A percentile compares a stretch with the other conserved stretches of the same genome.
Evolutionary conservation across 2,888 invertebrate species (phyloP).

Genomic region (Tenthredo livida): DNA sequence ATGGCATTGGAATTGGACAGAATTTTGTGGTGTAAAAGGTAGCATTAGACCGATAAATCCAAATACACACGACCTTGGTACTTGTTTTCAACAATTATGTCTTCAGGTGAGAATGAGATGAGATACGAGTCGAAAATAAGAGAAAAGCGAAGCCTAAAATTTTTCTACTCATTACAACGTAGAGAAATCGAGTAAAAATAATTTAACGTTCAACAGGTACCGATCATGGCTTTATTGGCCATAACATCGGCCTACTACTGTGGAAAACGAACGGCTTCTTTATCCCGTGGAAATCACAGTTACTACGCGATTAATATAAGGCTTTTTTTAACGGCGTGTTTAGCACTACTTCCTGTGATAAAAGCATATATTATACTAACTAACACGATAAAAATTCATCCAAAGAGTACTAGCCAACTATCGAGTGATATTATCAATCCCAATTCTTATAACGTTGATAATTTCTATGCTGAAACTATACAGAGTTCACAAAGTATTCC

Average conservation of each 20-base stretch:
- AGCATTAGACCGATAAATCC: slow-evolving; percentile 87
- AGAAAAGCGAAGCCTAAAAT: background rate
- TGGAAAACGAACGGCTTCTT: slow-evolving; percentile 84
- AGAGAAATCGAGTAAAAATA: background rate
- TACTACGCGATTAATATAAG: slow-evolving; percentile 84
- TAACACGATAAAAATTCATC: slow-evolving; percentile 65
- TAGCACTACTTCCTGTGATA: slow-evolving; percentile 85
- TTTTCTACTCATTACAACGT: background rate
- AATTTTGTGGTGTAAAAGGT: slow-evolving; percentile 85
- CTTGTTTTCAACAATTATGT: slow-evolving; percentile 92
- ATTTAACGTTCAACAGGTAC: slow-evolving; percentile 80
- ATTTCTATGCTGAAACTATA: background rate
- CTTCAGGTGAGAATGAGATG: slow-evolving; percentile 76
- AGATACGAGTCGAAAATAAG: too few relatives aligned
- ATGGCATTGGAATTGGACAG: slow-evolving; percentile 86
- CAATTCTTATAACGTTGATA: background rate
- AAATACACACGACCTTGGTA: slow-evolving; percentile 86
- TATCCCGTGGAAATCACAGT: slow-evolving; percentile 83
- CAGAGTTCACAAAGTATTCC: background rate
- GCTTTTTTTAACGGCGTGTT: slow-evolving; percentile 82
- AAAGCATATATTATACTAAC: slow-evolving; percentile 84
- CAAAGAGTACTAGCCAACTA: slow-evolving; percentile 42
- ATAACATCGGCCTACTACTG: slow-evolving; percentile 90
- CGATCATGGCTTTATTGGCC: slow-evolving; percentile 86
- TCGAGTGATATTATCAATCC: background rate